Evolutionary conservation across 2,888 invertebrate species (phyloP), one percentile per base, ranked within the genome.

Genomic region (Sthenelais limicola): DNA sequence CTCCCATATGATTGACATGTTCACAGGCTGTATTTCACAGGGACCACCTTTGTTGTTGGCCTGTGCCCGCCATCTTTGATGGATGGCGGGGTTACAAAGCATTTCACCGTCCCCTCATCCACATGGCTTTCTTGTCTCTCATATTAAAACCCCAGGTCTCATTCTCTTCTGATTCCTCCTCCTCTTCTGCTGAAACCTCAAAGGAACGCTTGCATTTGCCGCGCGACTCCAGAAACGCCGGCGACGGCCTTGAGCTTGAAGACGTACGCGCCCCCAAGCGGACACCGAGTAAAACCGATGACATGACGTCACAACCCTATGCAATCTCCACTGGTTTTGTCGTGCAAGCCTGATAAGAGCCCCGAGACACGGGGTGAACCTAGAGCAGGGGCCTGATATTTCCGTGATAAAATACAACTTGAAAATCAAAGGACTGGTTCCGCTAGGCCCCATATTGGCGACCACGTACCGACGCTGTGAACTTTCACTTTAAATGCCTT

Each of bases 1-100:
- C 38, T 12, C 38, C 62, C 21, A 35, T 43, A 62, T 62, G 62
- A 62, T 62, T 62, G 62, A 62, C 62, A 62, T 62, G 62, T 62
- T 62, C 62, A 28, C 62, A 62, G 62, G 43, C 62, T 62, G 62
- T 62, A 62, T 62, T 62, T 62, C 62, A 62, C 62, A 12, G 43
- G 38, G 62, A 62, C 62, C 62, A 62, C 62, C 62, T 62, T 62
- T 62, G 62, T 62, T 35, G 38, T n/a, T n/a, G 62, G n/a, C 5
- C 38, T 24, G 1, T 12, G 38, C 38, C 26, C 4, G 38, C 62
- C 15, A 28, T 21, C 62, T 18, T 35, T 62, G 62, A 62, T 62
- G 62, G 62, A 62, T 62, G 24, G 62, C 4, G 15, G 35, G 7
- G 35, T 7, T 12, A 24, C 35, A 62, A 5, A 35, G 38, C 62